Evolutionary conservation across 2,888 invertebrate genomes (phyloP).

Genomic region (Limnephilus auricula): DNA sequence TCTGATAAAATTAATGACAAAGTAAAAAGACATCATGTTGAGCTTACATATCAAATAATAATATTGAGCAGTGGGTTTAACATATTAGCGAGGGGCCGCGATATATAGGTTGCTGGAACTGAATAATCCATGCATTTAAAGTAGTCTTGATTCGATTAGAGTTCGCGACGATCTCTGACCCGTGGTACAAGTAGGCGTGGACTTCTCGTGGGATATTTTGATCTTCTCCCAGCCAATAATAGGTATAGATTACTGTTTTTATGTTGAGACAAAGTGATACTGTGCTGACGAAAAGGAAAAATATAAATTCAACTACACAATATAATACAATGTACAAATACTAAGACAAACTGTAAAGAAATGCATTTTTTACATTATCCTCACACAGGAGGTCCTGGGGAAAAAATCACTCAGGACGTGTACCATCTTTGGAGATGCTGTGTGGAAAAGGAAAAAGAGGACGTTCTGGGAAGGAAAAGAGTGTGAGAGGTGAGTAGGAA

Average conservation of each 20-base stretch:
- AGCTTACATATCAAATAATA: background rate
- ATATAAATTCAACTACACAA: background rate
- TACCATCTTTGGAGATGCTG: too few species aligned
- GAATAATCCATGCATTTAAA: constrained; percentile 12
- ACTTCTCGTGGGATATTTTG: constrained; percentile 38
- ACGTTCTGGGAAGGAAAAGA: too few species aligned
- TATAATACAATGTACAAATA: background rate
- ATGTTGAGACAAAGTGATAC: constrained; percentile 11
- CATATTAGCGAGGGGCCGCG: background rate
- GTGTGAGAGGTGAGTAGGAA: too few species aligned
- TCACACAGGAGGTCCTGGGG: too few species aligned
- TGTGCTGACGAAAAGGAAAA: background rate
- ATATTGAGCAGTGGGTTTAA: background rate
- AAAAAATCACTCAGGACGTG: too few species aligned
- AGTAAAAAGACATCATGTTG: background rate
- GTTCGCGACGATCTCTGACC: constrained; percentile 34
- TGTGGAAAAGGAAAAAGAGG: too few species aligned
- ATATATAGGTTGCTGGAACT: background rate
- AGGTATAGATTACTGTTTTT: constrained; percentile 5
- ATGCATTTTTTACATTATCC: too few species aligned
- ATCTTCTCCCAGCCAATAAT: constrained; percentile 15
- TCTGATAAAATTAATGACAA: background rate
- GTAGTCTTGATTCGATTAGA: constrained; percentile 31
- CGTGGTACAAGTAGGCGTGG: constrained; percentile 21
- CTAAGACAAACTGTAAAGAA: too few species aligned